Base-by-base conservation (phyloP, 2,113 vertebrate species). In the Crotalus viridis region DNA sequence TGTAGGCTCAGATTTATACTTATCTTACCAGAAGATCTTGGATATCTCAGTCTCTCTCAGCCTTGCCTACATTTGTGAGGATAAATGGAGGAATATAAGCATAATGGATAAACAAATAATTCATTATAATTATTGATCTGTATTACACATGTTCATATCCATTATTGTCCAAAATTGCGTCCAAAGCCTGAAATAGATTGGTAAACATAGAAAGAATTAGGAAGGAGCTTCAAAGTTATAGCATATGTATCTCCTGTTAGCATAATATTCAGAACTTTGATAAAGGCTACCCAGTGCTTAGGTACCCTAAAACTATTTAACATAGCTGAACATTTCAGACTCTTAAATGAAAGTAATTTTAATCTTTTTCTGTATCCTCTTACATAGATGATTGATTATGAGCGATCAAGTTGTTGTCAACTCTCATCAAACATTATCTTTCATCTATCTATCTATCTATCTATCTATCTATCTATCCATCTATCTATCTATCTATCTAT, bases 281-380 rank as follows among this genome's bases (percentile, higher is more conserved):
- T 1, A 15, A 87, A 28, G 13, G 0, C 0, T 89, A 56, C 46
- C 48, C 19, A 21, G 69, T 85, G 17, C 74, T 91, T 90, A 88
- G n/a, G 28, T n/a, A 54, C 19, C 10, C 4, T 61, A 56, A 61
- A 51, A 4, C 48, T 5, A 5, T 87, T 88, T 91, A 59, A 95
- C 64, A 43, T 56, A 92, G 86, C 89, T 89, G 89, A 91, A 52
- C 64, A 87, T 90, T 56, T 88, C 90, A 57, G 88, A 91, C 57
- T 48, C 87, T 89, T 51, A 56, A 43, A 91, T 88, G 3, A 81
- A 92, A 92, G 10, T n/a, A 56, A 93, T 94, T 93, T 92, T 86
- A 85, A 28, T n/a, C 52, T 87, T 90, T 52, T 26, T 59, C 46
- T 0, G 1, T 21, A 43, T 13, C 89, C 57, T 4, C 64, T 51